Evolutionary conservation across 2,797 vertebrate genomes (phyloP).

Genomic region (Monodelphis domestica): DNA sequence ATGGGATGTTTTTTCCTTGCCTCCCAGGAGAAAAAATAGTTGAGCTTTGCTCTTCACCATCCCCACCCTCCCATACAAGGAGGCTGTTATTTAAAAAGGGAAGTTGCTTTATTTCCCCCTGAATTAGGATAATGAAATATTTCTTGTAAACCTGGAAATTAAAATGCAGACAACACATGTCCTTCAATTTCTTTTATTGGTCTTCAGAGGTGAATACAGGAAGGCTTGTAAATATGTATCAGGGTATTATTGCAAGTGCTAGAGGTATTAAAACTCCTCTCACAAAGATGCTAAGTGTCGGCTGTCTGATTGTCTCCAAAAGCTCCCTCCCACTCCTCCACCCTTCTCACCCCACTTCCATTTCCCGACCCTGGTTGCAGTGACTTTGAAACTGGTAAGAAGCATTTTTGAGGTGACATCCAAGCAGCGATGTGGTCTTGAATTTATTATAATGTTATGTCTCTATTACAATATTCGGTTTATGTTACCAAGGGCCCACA

Average conservation of each 20-base stretch:
- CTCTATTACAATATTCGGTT: constrained; percentile 60
- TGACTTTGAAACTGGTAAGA: constrained; percentile 67
- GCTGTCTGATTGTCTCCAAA: constrained; percentile 9
- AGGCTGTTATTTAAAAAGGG: constrained; percentile 57
- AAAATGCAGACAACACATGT: constrained; percentile 64
- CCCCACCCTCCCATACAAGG: constrained; percentile 52
- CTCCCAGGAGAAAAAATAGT: constrained; percentile 24
- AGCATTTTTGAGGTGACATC: constrained; percentile 56
- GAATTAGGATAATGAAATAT: constrained; percentile 61
- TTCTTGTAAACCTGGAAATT: constrained; percentile 73
- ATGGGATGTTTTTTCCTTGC: neutral
- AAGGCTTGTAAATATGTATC: constrained; percentile 53
- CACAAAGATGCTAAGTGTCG: neutral
- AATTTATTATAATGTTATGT: constrained; percentile 64
- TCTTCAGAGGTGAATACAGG: constrained; percentile 62
- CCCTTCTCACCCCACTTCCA: neutral
- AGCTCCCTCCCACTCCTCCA: neutral
- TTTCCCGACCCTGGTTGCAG: constrained; percentile 24
- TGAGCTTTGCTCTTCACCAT: constrained; percentile 49
- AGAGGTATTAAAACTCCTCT: constrained; percentile 51
- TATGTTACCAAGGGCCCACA: constrained; percentile 25
- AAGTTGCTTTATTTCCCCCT: constrained; percentile 50
- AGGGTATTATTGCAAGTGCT: constrained; percentile 32
- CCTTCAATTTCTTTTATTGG: constrained; percentile 68
- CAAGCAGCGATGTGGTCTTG: constrained; percentile 40